Evolutionary conservation across 2,797 vertebrate genomes (phyloP).

Genomic region (Ciconia nigra): DNA sequence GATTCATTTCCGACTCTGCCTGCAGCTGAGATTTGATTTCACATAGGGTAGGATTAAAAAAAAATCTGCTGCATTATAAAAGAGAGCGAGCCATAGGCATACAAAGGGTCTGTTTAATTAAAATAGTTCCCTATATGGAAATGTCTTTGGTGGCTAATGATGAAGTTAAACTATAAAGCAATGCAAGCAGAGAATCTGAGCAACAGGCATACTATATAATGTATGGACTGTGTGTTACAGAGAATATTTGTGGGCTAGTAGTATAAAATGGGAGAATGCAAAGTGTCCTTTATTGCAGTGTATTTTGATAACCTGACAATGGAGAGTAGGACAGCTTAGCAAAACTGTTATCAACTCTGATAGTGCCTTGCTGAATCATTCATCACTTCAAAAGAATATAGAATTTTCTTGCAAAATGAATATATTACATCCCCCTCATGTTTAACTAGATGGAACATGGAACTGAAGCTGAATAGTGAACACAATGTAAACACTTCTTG

Average conservation of each 20-base stretch:
- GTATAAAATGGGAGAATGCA: not conserved
- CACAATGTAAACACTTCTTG: slow-evolving; percentile 37
- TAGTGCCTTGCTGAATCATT: slow-evolving; percentile 31
- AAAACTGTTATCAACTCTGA: not conserved
- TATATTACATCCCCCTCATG: slow-evolving; percentile 15
- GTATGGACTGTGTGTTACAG: not conserved
- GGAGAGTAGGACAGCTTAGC: not conserved
- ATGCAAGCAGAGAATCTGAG: not conserved
- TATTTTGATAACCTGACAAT: not conserved
- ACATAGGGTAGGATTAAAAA: not conserved
- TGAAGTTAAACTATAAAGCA: not conserved
- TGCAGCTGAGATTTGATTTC: not conserved
- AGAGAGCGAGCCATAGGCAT: too few species aligned
- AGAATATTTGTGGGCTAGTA: not conserved
- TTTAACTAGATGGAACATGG: slow-evolving; percentile 38
- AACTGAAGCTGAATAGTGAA: slow-evolving; percentile 34
- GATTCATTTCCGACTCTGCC: not conserved
- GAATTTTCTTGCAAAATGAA: slow-evolving; percentile 41
- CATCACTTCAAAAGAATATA: slow-evolving; percentile 6
- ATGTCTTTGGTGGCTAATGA: not conserved
- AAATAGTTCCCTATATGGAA: not conserved
- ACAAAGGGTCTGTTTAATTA: not conserved
- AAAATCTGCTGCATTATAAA: not conserved
- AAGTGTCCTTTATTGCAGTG: not conserved
- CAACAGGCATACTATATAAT: not conserved